phyloP scores from a whole-genome alignment of 2,888 invertebrate genomes.

The Yponomeuta evonymella region DNA sequence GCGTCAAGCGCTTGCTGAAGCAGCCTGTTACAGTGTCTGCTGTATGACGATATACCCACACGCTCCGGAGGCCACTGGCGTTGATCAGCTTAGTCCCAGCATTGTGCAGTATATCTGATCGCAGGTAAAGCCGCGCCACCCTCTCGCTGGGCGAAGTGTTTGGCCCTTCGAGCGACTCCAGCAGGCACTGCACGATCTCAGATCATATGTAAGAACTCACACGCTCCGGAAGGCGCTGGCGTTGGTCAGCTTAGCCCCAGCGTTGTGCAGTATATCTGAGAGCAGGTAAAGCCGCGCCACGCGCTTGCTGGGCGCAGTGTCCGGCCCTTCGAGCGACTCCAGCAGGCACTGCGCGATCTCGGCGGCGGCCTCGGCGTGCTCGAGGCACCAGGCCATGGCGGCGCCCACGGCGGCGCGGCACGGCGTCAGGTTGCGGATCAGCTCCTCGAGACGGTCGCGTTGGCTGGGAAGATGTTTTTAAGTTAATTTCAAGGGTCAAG shows the following conservation, averaged over 20 bases:
- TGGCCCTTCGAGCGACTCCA: slow-evolving; percentile 87
- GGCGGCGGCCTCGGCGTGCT: slow-evolving; percentile 9
- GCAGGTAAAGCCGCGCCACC: slow-evolving; percentile 93
- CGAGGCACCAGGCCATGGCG: slow-evolving; percentile 96
- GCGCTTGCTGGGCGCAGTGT: slow-evolving; percentile 88
- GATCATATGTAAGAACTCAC: slow-evolving; percentile 64
- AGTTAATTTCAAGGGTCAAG: background rate
- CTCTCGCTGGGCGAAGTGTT: slow-evolving; percentile 88
- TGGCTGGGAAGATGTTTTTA: slow-evolving; percentile 75
- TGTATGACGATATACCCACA: slow-evolving; percentile 63
- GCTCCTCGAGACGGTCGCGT: slow-evolving; percentile 93
- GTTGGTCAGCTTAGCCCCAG: slow-evolving; percentile 96
- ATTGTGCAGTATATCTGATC: slow-evolving; percentile 98
- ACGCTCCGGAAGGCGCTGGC: slow-evolving; percentile 94
- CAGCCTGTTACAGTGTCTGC: no score
- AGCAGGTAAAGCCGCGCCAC: slow-evolving; percentile 95
- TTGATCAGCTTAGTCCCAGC: slow-evolving; percentile 97
- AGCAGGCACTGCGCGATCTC: slow-evolving; percentile 93
- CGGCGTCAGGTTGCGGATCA: slow-evolving; percentile 89
- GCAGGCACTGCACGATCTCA: slow-evolving; percentile 92
- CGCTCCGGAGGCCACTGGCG: slow-evolving; percentile 93
- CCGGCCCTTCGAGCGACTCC: slow-evolving; percentile 86
- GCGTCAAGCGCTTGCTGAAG: slow-evolving; percentile 39
- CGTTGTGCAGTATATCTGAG: slow-evolving; percentile 97
- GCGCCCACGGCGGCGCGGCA: slow-evolving; percentile 90